Conservation (phyloP, 2,888 invertebrate species). For the Agrotis ipsilon region DNA sequence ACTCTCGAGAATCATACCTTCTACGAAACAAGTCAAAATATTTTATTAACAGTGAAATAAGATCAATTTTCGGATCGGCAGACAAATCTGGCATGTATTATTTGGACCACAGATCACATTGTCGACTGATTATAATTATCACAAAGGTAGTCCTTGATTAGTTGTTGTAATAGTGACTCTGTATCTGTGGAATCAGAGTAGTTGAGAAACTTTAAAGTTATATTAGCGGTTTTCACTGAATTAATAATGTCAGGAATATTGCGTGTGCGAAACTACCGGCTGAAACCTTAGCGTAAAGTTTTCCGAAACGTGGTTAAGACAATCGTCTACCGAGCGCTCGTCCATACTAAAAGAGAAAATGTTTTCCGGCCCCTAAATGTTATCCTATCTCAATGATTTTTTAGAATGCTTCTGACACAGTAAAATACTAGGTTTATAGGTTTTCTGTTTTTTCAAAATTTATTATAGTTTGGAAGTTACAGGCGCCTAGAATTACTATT, state of each 20-base stretch:
- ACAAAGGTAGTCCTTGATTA: too few relatives aligned
- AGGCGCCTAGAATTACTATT: too few relatives aligned
- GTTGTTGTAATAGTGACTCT: too few relatives aligned
- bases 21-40: slow-evolving; percentile 12
- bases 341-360: too few relatives aligned
- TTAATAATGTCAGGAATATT: slow-evolving; percentile 8
- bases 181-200: not conserved
- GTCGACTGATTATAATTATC: too few relatives aligned
- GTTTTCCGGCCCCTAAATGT: too few relatives aligned
- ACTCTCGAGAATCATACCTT: slow-evolving; percentile 1
- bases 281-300: slow-evolving; percentile 25
- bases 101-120: not conserved
- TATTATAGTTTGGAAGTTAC: too few relatives aligned
- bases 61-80: slow-evolving; percentile 14
- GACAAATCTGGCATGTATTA: not conserved
- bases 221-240: slow-evolving; percentile 18
- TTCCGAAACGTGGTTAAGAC: not conserved
- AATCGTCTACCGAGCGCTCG: too few relatives aligned
- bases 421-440: too few relatives aligned
- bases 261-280: not conserved
- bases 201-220: slow-evolving; percentile 1
- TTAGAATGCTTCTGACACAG: too few relatives aligned
- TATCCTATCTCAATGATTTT: too few relatives aligned
- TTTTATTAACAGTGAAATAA: slow-evolving; percentile 14
- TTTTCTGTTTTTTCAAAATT: too few relatives aligned